Percentiles rank a stretch among this genome's conserved stretches.
These are phyloP conservation scores for Odontophorus gujanensis DNA, from an alignment of 2,113 vertebrate species.

Conservation along the genomic window DNA sequence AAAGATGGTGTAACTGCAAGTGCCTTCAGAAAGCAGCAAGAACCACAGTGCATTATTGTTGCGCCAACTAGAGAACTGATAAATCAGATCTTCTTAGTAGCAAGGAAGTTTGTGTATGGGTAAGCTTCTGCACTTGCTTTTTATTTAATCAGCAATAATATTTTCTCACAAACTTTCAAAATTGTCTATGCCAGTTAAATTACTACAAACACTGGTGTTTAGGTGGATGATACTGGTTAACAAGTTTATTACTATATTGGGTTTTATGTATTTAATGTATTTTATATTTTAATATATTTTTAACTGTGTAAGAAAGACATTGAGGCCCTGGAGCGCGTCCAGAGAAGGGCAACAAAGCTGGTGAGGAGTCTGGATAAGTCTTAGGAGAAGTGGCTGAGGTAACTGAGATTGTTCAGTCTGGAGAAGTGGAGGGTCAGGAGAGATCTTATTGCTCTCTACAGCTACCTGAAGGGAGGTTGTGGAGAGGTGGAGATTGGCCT, in stretches of 20 bases:
- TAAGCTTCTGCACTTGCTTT: constrained; percentile 65
- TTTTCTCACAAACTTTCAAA: neutral
- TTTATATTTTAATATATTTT: too few relatives aligned
- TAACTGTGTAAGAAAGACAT: too few relatives aligned
- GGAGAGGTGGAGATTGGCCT: too few relatives aligned
- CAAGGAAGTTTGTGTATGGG: constrained; percentile 93
- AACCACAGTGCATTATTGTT: constrained; percentile 90
- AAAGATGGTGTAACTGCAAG: constrained; percentile 84
- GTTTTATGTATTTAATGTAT: too few relatives aligned
- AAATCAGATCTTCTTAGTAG: constrained; percentile 93
- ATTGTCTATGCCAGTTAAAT: neutral
- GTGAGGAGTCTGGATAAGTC: too few relatives aligned
- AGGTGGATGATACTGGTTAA: neutral
- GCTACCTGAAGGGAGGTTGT: too few relatives aligned
- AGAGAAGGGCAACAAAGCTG: too few relatives aligned
- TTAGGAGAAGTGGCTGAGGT: too few relatives aligned
- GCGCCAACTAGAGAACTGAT: constrained; percentile 95
- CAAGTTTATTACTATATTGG: neutral
- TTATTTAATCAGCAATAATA: neutral
- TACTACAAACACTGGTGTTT: neutral
- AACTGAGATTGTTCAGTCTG: too few relatives aligned
- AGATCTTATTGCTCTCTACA: too few relatives aligned
- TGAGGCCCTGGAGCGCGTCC: too few relatives aligned
- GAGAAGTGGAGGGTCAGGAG: too few relatives aligned
- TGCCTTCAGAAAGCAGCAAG: constrained; percentile 86